phyloP scores from a whole-genome alignment of 92 coral and sea anemone species.

The Pocillopora meandrina region DNA sequence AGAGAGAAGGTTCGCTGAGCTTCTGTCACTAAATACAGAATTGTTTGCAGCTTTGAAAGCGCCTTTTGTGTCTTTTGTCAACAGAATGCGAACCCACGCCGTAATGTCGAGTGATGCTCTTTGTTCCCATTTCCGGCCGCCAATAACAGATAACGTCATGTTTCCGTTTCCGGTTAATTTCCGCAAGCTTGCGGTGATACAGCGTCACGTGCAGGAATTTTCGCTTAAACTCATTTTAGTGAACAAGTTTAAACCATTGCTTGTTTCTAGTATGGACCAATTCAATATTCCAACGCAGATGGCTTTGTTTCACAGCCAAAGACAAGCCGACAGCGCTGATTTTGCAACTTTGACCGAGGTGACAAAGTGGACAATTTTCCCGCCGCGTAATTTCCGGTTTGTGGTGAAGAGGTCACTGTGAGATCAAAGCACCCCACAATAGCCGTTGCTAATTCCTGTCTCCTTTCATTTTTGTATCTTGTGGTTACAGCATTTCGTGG shows the following conservation, averaged over 20 bases:
- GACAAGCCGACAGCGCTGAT: background rate
- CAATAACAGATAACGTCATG: conserved; percentile 59
- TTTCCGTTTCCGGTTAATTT: conserved; percentile 56
- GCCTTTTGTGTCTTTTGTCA: conserved; percentile 46
- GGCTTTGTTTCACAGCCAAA: background rate
- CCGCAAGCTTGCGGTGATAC: conserved; percentile 43
- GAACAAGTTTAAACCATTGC: background rate
- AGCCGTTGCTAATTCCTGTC: conserved; percentile 13
- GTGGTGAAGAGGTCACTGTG: conserved; percentile 32
- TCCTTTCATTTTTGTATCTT: conserved; percentile 27
- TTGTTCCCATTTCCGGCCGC: conserved; percentile 75
- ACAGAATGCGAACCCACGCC: conserved; percentile 43
- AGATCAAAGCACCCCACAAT: conserved; percentile 30
- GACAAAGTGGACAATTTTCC: conserved; percentile 35
- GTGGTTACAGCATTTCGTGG: conserved; percentile 48
- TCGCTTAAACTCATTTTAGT: background rate
- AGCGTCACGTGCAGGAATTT: conserved; percentile 37
- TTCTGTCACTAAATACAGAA: conserved; percentile 7
- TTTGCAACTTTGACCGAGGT: conserved; percentile 23
- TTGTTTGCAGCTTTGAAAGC: conserved; percentile 46
- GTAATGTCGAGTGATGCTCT: conserved; percentile 47
- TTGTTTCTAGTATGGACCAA: background rate
- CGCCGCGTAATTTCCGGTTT: conserved; percentile 58
- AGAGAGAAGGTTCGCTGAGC: background rate
- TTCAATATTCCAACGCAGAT: background rate